Evolutionary conservation across 2,113 vertebrate species (phyloP), one percentile per base, ranked within the genome.

Genomic region (Girardinichthys multiradiatus): DNA sequence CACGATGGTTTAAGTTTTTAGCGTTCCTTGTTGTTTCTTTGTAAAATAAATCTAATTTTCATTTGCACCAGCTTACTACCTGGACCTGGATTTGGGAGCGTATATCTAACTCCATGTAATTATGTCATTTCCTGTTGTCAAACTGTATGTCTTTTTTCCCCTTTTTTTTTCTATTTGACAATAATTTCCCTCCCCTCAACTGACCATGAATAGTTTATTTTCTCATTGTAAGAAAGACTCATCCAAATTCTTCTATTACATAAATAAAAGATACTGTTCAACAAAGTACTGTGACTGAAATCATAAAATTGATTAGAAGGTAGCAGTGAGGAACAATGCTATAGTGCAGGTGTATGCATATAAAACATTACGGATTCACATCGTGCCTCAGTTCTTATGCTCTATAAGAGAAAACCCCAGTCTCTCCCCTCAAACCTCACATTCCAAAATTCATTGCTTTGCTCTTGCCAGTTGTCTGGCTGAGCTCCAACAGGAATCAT

Each of bases 401-500:
- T 80, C 51, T 71, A 65, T 65, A 59, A 79, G 58, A 63, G 59
- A 57, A 57, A 70, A 69, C 54, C 68, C 62, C 66, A 0, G 12
- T 37, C 74, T 59, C 48, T 81, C 71, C 64, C 51, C 68, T 76
- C 68, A 2, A 27, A 77, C 73, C 81, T 76, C 62, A 63, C 54
- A 70, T 77, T 85, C 86, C 86, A 84, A 70, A 88, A 89, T 83
- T 70, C 75, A 80, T 83, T 65, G 68, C 70, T 42, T 42, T 64
- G 68, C 78, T 86, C 76, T 87, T 70, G 69, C 70, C 68, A 68
- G 68, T 86, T 77, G 39, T 84, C 74, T 79, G 61, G 74, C 74
- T 33, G 15, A 81, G 68, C 76, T 57, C 35, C 57, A 68, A 69
- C 35, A 78, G 72, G 76, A 85, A 57, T 75, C 77, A 70, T 69